Base-by-base conservation (phyloP, 2,888 invertebrate species). In the Ochropleura leucogaster region DNA sequence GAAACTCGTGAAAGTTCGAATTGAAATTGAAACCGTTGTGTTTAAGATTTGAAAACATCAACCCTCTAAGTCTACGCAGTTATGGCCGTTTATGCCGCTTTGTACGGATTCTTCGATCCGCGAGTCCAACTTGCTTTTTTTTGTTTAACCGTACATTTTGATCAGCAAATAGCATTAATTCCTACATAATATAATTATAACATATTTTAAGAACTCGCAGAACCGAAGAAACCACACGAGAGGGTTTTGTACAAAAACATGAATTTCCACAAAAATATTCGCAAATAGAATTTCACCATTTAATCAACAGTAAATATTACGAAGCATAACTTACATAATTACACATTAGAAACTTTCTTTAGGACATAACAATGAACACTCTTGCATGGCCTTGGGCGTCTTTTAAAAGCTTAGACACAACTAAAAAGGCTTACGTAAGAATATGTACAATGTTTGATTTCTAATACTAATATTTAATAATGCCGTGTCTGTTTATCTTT, bases 321-420 rank as follows among this genome's bases (percentile, higher is more conserved):
- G 30, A 62, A 60, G n/a, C 46, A 51, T 42, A 18, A 60, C 63
- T 83, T 83, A 83, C 42, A 68, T 74, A 81, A 81, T 46, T 46
- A 6, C 18, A 18, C 42, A 63, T 79, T 63, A 62, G 10, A 68
- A 59, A 81, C 85, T 83, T 81, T 83, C 83, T 81, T 74, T 60
- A n/a, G 0, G 60, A 84, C 71, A 84, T 0, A 57, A 84, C 71
- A 83, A 81, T 74, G 44, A 67, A 53, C 53, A 42, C n/a, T 74
- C 44, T 46, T 14, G 0, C 14, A 62, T 71, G 67, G 77, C 85
- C 82, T 73, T 77, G 63, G 85, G 85, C 68, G 47, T 62, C 40
- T 66, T 57, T 51, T 65, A 84, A 75, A 68, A 63, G 72, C 70
- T 70, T 4, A 72, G 49, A 7, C 53, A 72, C 67, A 18, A 68